These are phyloP conservation scores for Macrobrachium rosenbergii DNA, from an alignment of 1,140 invertebrate species.

Conservation along the genomic window DNA sequence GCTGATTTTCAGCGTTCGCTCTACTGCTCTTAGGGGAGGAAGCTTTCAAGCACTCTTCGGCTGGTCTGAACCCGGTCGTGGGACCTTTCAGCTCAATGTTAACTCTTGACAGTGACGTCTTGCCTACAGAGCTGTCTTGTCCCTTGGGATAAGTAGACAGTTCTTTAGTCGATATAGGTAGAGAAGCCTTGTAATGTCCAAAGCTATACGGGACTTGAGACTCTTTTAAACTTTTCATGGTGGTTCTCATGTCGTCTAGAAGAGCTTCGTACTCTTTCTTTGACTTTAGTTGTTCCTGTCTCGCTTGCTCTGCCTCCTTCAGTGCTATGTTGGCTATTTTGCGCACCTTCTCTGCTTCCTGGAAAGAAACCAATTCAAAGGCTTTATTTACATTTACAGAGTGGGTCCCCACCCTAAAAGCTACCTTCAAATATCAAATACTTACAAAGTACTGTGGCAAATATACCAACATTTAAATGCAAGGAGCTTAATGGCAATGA, in stretches of 20 bases:
- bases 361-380: not conserved
- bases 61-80: not conserved
- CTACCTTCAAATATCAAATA: too few relatives aligned
- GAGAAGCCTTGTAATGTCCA: too few relatives aligned
- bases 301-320: conserved; percentile 46
- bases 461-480: too few relatives aligned
- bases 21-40: not conserved
- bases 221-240: conserved; percentile 34
- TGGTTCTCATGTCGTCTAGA: conserved; percentile 27
- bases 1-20: not conserved
- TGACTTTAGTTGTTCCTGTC: conserved; percentile 46
- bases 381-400: not conserved
- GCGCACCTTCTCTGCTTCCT: conserved; percentile 59
- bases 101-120: not conserved
- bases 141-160: not conserved
- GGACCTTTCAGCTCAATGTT: too few relatives aligned
- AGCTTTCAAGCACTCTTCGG: too few relatives aligned
- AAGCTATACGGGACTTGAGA: not conserved
- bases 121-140: not conserved
- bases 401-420: too few relatives aligned
- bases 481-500: too few relatives aligned
- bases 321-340: conserved; percentile 36
- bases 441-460: too few relatives aligned
- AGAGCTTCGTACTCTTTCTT: conserved; percentile 57
- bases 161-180: too few relatives aligned